Evolutionary conservation across 2,888 invertebrate species (phyloP).

Genomic region (Crossocerus cetratus): DNA sequence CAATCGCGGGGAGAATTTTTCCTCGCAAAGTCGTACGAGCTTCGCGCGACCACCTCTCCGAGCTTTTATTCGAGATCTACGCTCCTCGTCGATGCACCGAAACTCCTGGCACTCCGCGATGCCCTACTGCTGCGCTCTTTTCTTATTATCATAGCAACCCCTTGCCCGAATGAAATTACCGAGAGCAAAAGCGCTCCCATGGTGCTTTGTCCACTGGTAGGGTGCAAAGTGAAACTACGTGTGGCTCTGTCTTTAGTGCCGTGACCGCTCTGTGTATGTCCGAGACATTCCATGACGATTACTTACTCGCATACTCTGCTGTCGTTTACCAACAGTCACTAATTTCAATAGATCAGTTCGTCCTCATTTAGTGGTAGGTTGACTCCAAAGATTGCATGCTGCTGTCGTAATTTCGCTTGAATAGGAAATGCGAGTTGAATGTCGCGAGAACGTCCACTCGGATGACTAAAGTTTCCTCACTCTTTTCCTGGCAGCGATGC

Average conservation of each 20-base stretch:
- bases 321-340: neutral
- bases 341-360: too few relatives aligned
- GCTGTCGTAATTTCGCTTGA: too few relatives aligned
- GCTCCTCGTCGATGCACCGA: slow-evolving; percentile 28
- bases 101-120: slow-evolving; percentile 38
- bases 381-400: too few relatives aligned
- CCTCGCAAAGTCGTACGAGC: neutral
- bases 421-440: too few relatives aligned
- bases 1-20: slow-evolving; percentile 27
- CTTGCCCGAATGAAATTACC: too few relatives aligned
- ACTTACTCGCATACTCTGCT: neutral
- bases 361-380: too few relatives aligned
- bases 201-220: neutral
- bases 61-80: slow-evolving; percentile 20
- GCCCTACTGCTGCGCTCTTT: slow-evolving; percentile 13
- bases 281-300: neutral
- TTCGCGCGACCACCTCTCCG: slow-evolving; percentile 11
- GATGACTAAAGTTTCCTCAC: too few relatives aligned
- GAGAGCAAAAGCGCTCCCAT: neutral
- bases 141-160: neutral
- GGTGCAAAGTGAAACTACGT: neutral
- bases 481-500: too few relatives aligned
- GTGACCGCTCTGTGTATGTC: neutral
- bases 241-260: neutral
- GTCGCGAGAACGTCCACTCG: too few relatives aligned